Conservation (phyloP, 1,140 invertebrate genomes). For the Andricus grossulariae region DNA sequence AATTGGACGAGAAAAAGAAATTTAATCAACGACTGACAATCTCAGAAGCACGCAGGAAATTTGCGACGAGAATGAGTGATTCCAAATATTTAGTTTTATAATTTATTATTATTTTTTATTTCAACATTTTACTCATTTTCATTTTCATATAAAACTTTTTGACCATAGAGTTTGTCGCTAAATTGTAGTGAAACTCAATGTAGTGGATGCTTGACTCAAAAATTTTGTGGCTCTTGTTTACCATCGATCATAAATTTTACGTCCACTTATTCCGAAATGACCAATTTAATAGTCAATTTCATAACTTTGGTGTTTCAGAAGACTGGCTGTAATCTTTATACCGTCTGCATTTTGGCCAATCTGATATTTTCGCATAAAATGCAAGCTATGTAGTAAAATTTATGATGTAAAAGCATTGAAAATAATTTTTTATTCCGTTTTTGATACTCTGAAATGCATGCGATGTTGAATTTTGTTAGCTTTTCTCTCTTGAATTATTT, state of each 20-base stretch:
- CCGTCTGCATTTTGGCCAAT: too few relatives aligned
- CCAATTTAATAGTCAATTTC: constrained; percentile 2
- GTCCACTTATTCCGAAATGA: not conserved
- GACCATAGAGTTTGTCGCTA: not conserved
- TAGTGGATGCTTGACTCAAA: not conserved
- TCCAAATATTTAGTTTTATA: too few relatives aligned
- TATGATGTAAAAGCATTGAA: too few relatives aligned
- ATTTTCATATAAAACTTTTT: not conserved
- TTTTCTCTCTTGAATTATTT: too few relatives aligned
- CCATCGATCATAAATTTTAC: constrained; percentile 3
- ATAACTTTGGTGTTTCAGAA: not conserved
- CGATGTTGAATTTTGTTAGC: not conserved
- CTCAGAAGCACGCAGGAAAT: too few relatives aligned
- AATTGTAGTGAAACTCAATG: not conserved
- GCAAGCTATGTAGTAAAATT: too few relatives aligned
- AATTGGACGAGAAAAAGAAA: not conserved
- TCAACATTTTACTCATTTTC: too few relatives aligned
- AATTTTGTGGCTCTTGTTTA: not conserved
- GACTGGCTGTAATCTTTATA: too few relatives aligned
- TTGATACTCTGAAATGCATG: not conserved
- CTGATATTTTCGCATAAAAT: too few relatives aligned
- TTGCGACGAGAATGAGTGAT: too few relatives aligned
- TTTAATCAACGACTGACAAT: not conserved
- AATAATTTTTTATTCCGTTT: not conserved
- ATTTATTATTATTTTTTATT: too few relatives aligned